These are phyloP conservation scores for Ametastegia equiseti DNA, from an alignment of 2,888 invertebrate genomes.

Conservation along the genomic window DNA sequence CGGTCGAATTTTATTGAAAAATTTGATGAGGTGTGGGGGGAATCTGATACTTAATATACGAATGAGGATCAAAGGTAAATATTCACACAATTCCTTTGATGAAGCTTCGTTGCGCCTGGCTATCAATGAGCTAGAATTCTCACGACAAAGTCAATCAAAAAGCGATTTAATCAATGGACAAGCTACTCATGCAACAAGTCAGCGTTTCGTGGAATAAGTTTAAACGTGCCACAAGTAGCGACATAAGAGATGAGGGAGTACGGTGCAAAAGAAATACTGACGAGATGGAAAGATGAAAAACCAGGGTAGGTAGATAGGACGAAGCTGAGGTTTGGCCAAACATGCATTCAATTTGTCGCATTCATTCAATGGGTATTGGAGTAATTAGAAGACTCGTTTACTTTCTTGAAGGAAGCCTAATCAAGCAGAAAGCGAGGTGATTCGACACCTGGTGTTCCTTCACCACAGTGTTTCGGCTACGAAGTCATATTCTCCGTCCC, in stretches of 20 bases:
- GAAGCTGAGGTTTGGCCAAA: constrained; percentile 46
- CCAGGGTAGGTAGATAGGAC: not conserved
- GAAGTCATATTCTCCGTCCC: not conserved
- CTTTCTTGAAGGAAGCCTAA: constrained; percentile 20
- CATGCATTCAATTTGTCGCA: constrained; percentile 47
- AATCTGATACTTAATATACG: not conserved
- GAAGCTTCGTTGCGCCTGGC: not conserved
- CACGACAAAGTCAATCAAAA: not conserved
- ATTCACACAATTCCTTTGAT: not conserved
- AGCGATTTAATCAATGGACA: not conserved
- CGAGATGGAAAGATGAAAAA: not conserved
- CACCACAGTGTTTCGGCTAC: not conserved
- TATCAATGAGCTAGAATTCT: not conserved
- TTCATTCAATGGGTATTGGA: constrained; percentile 47
- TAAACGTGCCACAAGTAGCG: not conserved
- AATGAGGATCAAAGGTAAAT: not conserved
- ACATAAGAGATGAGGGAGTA: not conserved
- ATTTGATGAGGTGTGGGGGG: not conserved
- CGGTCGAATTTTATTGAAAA: not conserved
- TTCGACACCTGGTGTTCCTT: not conserved
- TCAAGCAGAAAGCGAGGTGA: not conserved
- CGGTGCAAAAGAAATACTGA: not conserved
- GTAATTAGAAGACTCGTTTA: constrained; percentile 49
- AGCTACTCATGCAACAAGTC: not conserved
- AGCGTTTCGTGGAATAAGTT: not conserved